Conservation (phyloP, 1,140 invertebrate species). For the Doryteuthis pealeii region DNA sequence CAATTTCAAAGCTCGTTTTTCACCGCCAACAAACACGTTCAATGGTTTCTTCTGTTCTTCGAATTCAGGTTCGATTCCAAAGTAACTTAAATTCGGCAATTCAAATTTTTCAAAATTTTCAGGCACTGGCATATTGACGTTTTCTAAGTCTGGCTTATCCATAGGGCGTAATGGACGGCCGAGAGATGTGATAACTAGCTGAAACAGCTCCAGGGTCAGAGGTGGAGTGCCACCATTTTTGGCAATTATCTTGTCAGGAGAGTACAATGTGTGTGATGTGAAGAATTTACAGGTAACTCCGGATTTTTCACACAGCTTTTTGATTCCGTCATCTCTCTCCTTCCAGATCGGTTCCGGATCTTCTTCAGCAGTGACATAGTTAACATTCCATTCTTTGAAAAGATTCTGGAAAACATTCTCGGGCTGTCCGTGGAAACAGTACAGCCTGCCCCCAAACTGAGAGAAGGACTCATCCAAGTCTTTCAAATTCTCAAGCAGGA, state of each 20-base stretch:
- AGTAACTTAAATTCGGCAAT: slow-evolving; percentile 65
- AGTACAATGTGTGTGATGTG: slow-evolving; percentile 54
- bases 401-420: slow-evolving; percentile 63
- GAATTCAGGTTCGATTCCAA: slow-evolving; percentile 59
- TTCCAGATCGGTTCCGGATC: slow-evolving; percentile 76
- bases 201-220: slow-evolving; percentile 49
- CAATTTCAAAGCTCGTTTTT: slow-evolving; percentile 44
- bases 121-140: slow-evolving; percentile 60
- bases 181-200: slow-evolving; percentile 60
- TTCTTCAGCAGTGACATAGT: slow-evolving; percentile 66
- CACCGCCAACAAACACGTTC: slow-evolving; percentile 50
- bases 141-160: slow-evolving; percentile 61
- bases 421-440: slow-evolving; percentile 63
- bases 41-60: slow-evolving; percentile 40
- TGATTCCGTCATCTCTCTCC: slow-evolving; percentile 67
- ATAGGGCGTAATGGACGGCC: slow-evolving; percentile 67
- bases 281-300: slow-evolving; percentile 64
- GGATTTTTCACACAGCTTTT: slow-evolving; percentile 64
- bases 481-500: slow-evolving; percentile 48
- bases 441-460: slow-evolving; percentile 45
- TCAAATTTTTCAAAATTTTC: slow-evolving; percentile 52
- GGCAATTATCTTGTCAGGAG: slow-evolving; percentile 50
- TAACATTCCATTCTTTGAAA: slow-evolving; percentile 52
- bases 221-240: slow-evolving; percentile 52
- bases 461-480: slow-evolving; percentile 47